Percentiles rank a stretch among this genome's conserved stretches.
phyloP scores from a whole-genome alignment of 2,888 invertebrate species.

The Xylota segnis region DNA sequence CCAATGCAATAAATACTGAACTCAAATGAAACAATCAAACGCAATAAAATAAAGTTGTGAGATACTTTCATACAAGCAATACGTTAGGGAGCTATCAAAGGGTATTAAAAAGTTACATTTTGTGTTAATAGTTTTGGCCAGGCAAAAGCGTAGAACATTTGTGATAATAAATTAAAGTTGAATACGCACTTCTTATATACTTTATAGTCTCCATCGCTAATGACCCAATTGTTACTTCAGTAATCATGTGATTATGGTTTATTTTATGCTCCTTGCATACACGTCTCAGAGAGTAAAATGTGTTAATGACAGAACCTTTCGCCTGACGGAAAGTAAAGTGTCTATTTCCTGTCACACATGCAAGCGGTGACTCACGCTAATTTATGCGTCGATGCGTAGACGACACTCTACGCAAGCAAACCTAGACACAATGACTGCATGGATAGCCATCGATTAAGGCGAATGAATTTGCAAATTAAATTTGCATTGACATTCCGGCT shows the following conservation, averaged over 20 bases:
- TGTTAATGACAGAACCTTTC: neutral
- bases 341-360: slow-evolving; percentile 17
- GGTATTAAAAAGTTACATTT: neutral
- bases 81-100: neutral
- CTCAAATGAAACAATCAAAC: no score
- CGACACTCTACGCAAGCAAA: slow-evolving; percentile 5
- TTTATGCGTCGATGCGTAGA: slow-evolving; percentile 18
- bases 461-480: slow-evolving; percentile 16
- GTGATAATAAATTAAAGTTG: neutral
- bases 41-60: no score
- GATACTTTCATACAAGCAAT: no score
- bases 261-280: neutral
- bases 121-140: no score
- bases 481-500: neutral
- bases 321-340: neutral
- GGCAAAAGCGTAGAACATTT: neutral
- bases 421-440: slow-evolving; percentile 4
- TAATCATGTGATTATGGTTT: neutral
- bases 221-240: neutral
- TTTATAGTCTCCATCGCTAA: no score
- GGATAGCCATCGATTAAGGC: slow-evolving; percentile 18
- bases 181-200: no score
- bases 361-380: slow-evolving; percentile 5
- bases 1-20: no score
- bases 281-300: neutral